Evolutionary conservation across 2,797 vertebrate species (phyloP).

Genomic region (Epinephelus malabaricus): DNA sequence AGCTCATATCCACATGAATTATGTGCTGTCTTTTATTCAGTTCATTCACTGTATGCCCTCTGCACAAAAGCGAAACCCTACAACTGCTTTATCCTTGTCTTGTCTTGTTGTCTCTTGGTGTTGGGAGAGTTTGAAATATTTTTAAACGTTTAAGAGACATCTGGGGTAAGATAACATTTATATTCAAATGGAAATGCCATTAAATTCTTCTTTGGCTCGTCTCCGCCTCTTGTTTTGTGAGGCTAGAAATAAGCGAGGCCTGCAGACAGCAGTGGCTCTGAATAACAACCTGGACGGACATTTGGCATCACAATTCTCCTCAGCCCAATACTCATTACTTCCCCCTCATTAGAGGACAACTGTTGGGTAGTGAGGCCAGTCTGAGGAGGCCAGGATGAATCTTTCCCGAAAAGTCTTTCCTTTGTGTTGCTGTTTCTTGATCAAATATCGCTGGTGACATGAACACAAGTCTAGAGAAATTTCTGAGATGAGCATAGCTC

Average conservation of each 20-base stretch:
- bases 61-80: conserved; percentile 52
- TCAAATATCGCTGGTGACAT: conserved; percentile 11
- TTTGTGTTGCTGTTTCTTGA: conserved; percentile 47
- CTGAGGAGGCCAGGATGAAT: conserved; percentile 58
- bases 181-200: conserved; percentile 85
- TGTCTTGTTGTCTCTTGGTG: conserved; percentile 43
- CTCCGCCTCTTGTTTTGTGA: conserved; percentile 82
- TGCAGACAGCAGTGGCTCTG: conserved; percentile 72
- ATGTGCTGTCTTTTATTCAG: conserved; percentile 52
- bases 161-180: conserved; percentile 77
- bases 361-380: conserved; percentile 75
- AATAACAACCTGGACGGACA: conserved; percentile 85
- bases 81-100: conserved; percentile 45
- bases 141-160: conserved; percentile 73
- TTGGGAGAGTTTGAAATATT: conserved; percentile 69
- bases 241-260: conserved; percentile 73
- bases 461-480: conserved; percentile 11
- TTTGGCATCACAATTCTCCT: conserved; percentile 83
- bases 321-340: conserved; percentile 83
- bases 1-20: conserved; percentile 61
- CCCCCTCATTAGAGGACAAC: conserved; percentile 86
- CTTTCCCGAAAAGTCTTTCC: conserved; percentile 41
- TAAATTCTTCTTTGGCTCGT: conserved; percentile 75
- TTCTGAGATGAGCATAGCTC: conserved; percentile 14
- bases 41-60: conserved; percentile 38